These are phyloP conservation scores for Crioceris asparagi DNA, from an alignment of 2,888 invertebrate species.

Conservation along the genomic window DNA sequence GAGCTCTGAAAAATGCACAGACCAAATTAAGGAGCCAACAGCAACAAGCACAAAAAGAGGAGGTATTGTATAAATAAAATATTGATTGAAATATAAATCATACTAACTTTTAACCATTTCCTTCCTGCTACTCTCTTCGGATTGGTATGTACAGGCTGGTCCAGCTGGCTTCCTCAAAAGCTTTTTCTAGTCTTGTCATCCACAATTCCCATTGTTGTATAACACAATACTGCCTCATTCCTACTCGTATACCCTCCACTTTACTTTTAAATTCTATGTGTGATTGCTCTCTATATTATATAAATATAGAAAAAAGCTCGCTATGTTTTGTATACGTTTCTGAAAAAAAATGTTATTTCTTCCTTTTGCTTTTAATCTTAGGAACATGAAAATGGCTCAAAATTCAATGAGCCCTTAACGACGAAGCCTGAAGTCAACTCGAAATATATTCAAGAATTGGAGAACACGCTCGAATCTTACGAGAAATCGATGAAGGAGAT, in stretches of 20 bases:
- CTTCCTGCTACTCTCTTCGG: conserved; percentile 23
- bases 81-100: conserved; percentile 1
- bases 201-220: conserved; percentile 24
- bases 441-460: conserved; percentile 37
- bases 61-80: conserved; percentile 41
- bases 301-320: conserved; percentile 9
- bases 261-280: conserved; percentile 15
- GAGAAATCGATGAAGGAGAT: conserved; percentile 44
- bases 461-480: conserved; percentile 44
- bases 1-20: conserved; percentile 83
- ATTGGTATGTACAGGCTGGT: conserved; percentile 56
- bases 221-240: conserved; percentile 36
- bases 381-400: conserved; percentile 11
- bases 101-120: conserved; percentile 16
- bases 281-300: conserved; percentile 16
- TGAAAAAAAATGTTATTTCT: neutral
- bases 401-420: conserved; percentile 2
- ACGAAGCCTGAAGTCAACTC: conserved; percentile 20
- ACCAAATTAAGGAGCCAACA: conserved; percentile 77
- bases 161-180: conserved; percentile 91
- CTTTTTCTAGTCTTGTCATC: conserved; percentile 64
- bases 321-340: conserved; percentile 17
- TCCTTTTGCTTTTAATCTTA: conserved; percentile 9
- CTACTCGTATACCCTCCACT: conserved; percentile 21
- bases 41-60: conserved; percentile 64